Percentiles rank a stretch among this genome's conserved stretches.
phyloP scores from a whole-genome alignment of 2,797 vertebrate genomes.

The Australoheros facetus region DNA sequence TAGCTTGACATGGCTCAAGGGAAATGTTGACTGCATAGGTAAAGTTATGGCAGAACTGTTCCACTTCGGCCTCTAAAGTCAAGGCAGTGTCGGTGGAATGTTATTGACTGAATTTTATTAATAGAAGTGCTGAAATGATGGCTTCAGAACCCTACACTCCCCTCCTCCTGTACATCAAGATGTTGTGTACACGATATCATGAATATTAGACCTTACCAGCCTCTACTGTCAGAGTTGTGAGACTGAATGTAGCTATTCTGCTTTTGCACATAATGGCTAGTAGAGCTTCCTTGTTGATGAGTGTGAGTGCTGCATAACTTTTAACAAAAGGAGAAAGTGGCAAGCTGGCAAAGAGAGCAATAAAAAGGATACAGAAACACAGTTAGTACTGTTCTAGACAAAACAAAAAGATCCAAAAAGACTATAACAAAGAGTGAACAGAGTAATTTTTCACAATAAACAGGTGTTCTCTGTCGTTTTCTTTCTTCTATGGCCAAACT shows the following conservation, averaged over 20 bases:
- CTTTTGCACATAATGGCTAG: conserved; percentile 2
- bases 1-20: conserved; percentile 58
- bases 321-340: background rate
- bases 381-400: background rate
- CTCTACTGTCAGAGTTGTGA: conserved; percentile 2
- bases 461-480: conserved; percentile 70
- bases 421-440: conserved; percentile 26
- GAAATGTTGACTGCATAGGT: conserved; percentile 54
- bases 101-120: conserved; percentile 63
- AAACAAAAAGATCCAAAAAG: conserved; percentile 36
- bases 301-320: conserved; percentile 2
- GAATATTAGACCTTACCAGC: conserved; percentile 18
- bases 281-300: background rate
- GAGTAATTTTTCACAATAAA: conserved; percentile 66
- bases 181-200: background rate
- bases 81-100: conserved; percentile 36
- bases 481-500: conserved; percentile 73
- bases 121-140: conserved; percentile 53
- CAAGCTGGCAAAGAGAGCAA: conserved; percentile 2
- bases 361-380: conserved; percentile 9
- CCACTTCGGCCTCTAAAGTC: conserved; percentile 33
- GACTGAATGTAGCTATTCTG: background rate
- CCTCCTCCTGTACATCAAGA: conserved; percentile 30
- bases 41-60: conserved; percentile 50
- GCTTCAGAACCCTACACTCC: conserved; percentile 15